Base-by-base conservation (phyloP, 2,797 vertebrate species). In the Chiroxiphia lanceolata region DNA sequence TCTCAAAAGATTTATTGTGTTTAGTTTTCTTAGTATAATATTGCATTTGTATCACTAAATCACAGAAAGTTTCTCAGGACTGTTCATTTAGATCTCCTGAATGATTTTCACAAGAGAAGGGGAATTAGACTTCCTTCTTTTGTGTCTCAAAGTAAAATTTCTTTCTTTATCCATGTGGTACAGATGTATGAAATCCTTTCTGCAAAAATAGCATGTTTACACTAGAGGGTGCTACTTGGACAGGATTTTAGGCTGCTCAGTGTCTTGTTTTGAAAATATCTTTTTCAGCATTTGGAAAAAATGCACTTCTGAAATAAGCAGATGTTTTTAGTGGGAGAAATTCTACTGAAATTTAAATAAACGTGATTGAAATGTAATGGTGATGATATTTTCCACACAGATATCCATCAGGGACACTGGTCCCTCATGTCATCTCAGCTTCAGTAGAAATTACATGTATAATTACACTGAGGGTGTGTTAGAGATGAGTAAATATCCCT, bases 201-300 rank as follows among this genome's bases (percentile, higher is more conserved):
- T 90, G 89, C 90, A 92, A 20, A 51, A 64, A 47, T 23, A 15
- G 11, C n/a, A 17, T 36, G 5, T 64, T 89, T 83, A 74, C 93
- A 92, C 91, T 80, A 96, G 96, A 90, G 91, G 95, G 93, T 82
- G 59, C 45, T 89, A 61, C n/a, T 69, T 33, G 36, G 56, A 76
- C 68, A 75, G 56, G 40, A 68, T 77, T 93, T 77, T 77, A 61
- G 48, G 17, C 53, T 78, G 15, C 12, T 59, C 12, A 42, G 23
- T 18, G 16, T 45, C 51, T 80, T 79, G 42, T 70, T 65, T 80
- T 65, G 61, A 25, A 78, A 91, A 56, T 51, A 23, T 17, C 5
- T 70, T 75, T 80, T 50, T 83, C 34, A 59, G 0, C 26, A 31
- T 64, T 82, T 53, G 9, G 21, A 0, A 64, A 70, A 90, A 74